phyloP scores from a whole-genome alignment of 2,888 invertebrate species.

The Dastarcus helophoroides region DNA sequence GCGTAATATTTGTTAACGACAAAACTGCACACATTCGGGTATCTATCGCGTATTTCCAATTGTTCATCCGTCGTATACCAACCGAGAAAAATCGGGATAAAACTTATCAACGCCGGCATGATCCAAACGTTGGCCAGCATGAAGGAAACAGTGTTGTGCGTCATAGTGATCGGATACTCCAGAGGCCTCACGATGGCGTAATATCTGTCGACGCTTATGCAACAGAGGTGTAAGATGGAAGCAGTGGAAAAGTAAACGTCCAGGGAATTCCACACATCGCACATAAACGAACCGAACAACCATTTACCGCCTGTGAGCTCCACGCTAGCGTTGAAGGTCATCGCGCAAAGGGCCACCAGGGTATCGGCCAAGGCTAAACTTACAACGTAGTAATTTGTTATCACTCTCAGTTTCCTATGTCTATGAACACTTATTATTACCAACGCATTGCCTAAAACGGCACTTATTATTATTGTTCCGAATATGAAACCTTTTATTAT shows the following conservation, averaged over 20 bases:
- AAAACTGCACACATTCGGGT: slow-evolving; percentile 71
- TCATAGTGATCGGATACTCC: slow-evolving; percentile 88
- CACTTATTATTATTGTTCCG: slow-evolving; percentile 77
- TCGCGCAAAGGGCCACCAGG: slow-evolving; percentile 81
- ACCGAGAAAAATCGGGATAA: slow-evolving; percentile 88
- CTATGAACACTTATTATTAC: slow-evolving; percentile 77
- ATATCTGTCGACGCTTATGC: slow-evolving; percentile 80
- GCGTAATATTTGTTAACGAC: slow-evolving; percentile 81
- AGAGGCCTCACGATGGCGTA: slow-evolving; percentile 86
- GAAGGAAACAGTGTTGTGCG: slow-evolving; percentile 63
- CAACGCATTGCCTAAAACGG: slow-evolving; percentile 82
- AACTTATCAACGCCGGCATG: slow-evolving; percentile 82
- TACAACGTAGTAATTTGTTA: slow-evolving; percentile 93
- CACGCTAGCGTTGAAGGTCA: slow-evolving; percentile 88
- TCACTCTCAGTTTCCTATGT: slow-evolving; percentile 70
- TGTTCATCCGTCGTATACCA: slow-evolving; percentile 60
- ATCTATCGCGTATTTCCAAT: slow-evolving; percentile 41
- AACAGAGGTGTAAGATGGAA: slow-evolving; percentile 85
- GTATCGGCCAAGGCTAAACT: slow-evolving; percentile 90
- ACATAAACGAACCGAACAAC: slow-evolving; percentile 83
- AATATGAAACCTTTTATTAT: slow-evolving; percentile 69
- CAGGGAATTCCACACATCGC: slow-evolving; percentile 88
- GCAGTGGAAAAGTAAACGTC: slow-evolving; percentile 91
- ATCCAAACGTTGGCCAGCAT: slow-evolving; percentile 88
- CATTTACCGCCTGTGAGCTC: slow-evolving; percentile 68